These are phyloP conservation scores for Campoplex nolae DNA, from an alignment of 2,888 invertebrate species.

Conservation along the genomic window DNA sequence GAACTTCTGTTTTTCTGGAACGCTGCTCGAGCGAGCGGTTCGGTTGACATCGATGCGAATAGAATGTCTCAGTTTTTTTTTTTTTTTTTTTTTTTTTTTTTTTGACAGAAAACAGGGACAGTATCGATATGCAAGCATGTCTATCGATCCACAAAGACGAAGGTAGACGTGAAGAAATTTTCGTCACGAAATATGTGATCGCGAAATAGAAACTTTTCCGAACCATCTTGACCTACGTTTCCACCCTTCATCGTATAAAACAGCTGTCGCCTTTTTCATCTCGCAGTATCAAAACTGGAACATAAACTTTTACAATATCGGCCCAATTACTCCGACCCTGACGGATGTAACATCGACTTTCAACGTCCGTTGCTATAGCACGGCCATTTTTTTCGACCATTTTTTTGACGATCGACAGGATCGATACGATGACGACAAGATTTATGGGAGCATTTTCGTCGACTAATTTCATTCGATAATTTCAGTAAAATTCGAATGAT, in stretches of 20 bases:
- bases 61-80: background rate
- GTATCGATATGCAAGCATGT: background rate
- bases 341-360: background rate
- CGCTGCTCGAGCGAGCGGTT: background rate
- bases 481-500: no score
- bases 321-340: background rate
- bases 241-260: background rate
- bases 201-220: background rate
- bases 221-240: constrained; percentile 1
- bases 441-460: background rate
- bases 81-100: background rate
- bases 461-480: background rate
- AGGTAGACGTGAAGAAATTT: background rate
- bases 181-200: background rate
- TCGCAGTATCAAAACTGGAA: background rate
- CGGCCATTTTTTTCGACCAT: background rate
- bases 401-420: no score
- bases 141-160: background rate
- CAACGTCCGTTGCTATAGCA: background rate
- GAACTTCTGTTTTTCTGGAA: constrained; percentile 2
- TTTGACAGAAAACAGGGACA: background rate
- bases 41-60: background rate
- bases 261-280: background rate
- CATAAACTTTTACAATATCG: constrained; percentile 1
- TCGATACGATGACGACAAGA: background rate